Percentiles rank a stretch among this genome's conserved stretches.
Evolutionary conservation across 1,140 invertebrate genomes (phyloP).

Genomic region (Drosophila micromelanica): DNA sequence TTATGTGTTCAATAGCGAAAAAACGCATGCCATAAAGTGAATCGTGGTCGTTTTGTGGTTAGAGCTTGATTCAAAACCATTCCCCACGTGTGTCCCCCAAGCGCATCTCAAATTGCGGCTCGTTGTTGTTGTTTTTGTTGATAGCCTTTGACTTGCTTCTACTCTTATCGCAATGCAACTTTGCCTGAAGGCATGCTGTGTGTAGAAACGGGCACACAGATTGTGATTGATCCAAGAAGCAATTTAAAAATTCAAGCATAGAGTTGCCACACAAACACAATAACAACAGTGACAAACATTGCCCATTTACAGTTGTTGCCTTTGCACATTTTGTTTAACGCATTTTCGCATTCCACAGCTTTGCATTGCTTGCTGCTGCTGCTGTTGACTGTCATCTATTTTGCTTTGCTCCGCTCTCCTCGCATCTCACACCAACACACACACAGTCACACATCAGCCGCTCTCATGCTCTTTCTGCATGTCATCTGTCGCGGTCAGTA

Average conservation of each 20-base stretch:
- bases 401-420: constrained; percentile 33
- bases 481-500: constrained; percentile 75
- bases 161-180: constrained; percentile 36
- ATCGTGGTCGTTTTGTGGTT: constrained; percentile 69
- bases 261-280: constrained; percentile 23
- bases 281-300: constrained; percentile 21
- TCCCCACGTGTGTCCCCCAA: constrained; percentile 53
- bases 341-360: constrained; percentile 47
- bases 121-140: constrained; percentile 46
- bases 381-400: constrained; percentile 3
- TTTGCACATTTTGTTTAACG: constrained; percentile 36
- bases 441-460: constrained; percentile 21
- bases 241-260: constrained; percentile 25
- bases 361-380: constrained; percentile 30
- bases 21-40: constrained; percentile 25
- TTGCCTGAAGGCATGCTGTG: constrained; percentile 21
- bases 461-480: constrained; percentile 65
- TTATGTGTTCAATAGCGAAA: constrained; percentile 31
- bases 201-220: constrained; percentile 21
- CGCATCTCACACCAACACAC: constrained; percentile 14
- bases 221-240: constrained; percentile 18
- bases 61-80: constrained; percentile 50
- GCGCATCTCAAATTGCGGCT: constrained; percentile 26
- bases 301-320: constrained; percentile 22
- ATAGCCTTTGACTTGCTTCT: constrained; percentile 62